These are phyloP conservation scores for Drosophila aldrichi DNA, from an alignment of 2,888 invertebrate species.

Conservation along the genomic window DNA sequence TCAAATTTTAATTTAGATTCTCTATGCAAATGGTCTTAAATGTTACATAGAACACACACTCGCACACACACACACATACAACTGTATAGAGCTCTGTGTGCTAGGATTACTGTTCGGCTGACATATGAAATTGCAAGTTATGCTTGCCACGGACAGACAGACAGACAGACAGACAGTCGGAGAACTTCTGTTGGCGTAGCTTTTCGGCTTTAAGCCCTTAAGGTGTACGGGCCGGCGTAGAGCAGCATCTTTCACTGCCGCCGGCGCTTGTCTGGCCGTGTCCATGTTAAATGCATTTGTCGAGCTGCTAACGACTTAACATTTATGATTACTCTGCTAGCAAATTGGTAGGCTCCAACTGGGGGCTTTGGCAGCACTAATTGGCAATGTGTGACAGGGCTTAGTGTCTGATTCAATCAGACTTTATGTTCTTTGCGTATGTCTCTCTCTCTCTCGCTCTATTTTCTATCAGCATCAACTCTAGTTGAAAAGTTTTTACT, in stretches of 20 bases:
- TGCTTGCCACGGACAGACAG: slow-evolving; percentile 40
- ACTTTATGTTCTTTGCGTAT: slow-evolving; percentile 14
- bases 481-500: neutral
- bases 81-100: neutral
- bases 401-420: slow-evolving; percentile 42
- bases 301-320: slow-evolving; percentile 52
- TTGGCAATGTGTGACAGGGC: slow-evolving; percentile 37
- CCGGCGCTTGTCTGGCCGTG: neutral
- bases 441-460: neutral
- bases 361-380: slow-evolving; percentile 36
- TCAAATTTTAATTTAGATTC: slow-evolving; percentile 73
- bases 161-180: slow-evolving; percentile 5
- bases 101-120: slow-evolving; percentile 53
- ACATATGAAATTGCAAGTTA: slow-evolving; percentile 69
- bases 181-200: slow-evolving; percentile 47
- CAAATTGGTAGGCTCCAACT: slow-evolving; percentile 62
- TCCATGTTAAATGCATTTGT: slow-evolving; percentile 45
- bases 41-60: slow-evolving; percentile 63
- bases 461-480: neutral
- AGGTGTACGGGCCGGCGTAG: slow-evolving; percentile 31
- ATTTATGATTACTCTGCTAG: slow-evolving; percentile 63
- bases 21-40: slow-evolving; percentile 72
- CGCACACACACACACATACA: too few species aligned
- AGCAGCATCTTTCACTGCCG: slow-evolving; percentile 16
- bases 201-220: slow-evolving; percentile 61